phyloP scores from a whole-genome alignment of 2,888 invertebrate species.

The Metacarcinus magister region DNA sequence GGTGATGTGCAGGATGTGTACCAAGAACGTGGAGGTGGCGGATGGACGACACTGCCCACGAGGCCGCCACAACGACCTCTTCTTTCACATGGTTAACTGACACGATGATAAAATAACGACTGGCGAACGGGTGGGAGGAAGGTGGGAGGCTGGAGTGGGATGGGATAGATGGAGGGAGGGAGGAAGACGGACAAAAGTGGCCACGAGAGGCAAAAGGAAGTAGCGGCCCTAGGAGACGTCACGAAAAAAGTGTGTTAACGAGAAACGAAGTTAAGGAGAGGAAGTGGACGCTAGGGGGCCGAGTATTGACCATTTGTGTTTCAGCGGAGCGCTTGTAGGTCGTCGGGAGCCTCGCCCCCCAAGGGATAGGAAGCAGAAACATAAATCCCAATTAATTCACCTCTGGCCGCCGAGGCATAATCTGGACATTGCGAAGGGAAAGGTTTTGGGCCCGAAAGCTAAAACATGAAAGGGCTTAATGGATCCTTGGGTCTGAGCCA shows the following conservation, averaged over 20 bases:
- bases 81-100: not conserved
- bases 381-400: slow-evolving; percentile 42
- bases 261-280: slow-evolving; percentile 31
- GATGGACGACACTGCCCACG: not conserved
- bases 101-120: not conserved
- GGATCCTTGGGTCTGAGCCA: slow-evolving; percentile 45
- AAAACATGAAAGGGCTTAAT: slow-evolving; percentile 23
- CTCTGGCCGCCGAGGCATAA: not conserved
- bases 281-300: slow-evolving; percentile 22
- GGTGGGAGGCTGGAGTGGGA: not conserved
- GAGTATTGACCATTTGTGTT: not conserved
- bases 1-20: not conserved
- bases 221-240: not conserved
- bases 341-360: not conserved
- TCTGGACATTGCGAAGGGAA: not conserved
- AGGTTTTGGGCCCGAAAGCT: not conserved
- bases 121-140: not conserved
- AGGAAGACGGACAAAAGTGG: not conserved
- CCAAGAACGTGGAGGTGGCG: not conserved
- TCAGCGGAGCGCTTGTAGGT: not conserved
- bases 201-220: not conserved
- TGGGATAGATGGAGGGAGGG: not conserved
- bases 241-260: slow-evolving; percentile 49
- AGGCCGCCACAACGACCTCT: not conserved
- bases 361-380: not conserved